Evolutionary conservation across 2,113 vertebrate genomes (phyloP).

Genomic region (Chamaetylas fuelleborni): DNA sequence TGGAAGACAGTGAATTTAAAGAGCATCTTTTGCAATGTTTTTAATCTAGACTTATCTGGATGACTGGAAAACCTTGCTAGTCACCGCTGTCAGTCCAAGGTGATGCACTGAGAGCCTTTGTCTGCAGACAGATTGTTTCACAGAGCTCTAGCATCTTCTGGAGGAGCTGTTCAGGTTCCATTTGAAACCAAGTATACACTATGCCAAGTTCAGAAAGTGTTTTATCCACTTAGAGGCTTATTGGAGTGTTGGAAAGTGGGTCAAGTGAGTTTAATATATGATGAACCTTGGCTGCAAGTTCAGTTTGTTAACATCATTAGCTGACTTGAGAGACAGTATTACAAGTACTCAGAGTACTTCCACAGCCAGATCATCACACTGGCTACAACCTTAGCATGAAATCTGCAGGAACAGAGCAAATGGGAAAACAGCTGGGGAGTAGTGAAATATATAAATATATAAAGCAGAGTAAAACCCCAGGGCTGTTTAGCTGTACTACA

Average conservation of each 20-base stretch:
- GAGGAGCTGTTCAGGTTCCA: neutral
- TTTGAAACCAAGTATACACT: neutral
- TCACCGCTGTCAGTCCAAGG: slow-evolving; percentile 6
- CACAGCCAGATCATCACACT: neutral
- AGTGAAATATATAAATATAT: neutral
- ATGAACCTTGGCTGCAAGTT: neutral
- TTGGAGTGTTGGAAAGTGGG: neutral
- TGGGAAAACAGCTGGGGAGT: neutral
- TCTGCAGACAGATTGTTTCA: neutral
- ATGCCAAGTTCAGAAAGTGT: neutral
- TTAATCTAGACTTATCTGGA: neutral
- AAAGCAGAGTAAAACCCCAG: neutral
- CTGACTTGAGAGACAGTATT: neutral
- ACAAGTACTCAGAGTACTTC: neutral
- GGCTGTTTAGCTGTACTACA: neutral
- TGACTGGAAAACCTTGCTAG: neutral
- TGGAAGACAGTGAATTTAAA: slow-evolving; percentile 9
- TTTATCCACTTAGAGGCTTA: neutral
- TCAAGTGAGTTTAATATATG: neutral
- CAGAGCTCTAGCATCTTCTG: neutral
- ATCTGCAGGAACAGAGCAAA: neutral
- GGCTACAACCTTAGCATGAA: neutral
- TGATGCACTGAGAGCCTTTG: slow-evolving; percentile 8
- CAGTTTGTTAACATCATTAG: neutral
- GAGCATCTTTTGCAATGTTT: neutral